These are phyloP conservation scores for Melanotaenia trifasciata DNA, from an alignment of 2,797 vertebrate species.

Conservation along the genomic window DNA sequence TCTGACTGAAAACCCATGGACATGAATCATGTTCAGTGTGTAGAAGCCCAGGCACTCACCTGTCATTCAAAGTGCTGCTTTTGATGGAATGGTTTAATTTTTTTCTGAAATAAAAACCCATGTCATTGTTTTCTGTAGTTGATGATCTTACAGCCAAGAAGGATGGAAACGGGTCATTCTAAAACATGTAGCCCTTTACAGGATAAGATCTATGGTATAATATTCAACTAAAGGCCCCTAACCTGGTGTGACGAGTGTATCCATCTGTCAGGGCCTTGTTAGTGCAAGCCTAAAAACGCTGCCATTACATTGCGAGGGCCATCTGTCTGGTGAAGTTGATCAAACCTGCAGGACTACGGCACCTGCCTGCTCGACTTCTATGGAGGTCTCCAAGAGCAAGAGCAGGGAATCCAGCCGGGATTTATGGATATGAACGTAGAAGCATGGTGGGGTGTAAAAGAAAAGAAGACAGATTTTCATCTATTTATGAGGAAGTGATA, in stretches of 20 bases:
- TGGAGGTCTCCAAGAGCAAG: conserved; percentile 40
- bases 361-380: not conserved
- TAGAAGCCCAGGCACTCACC: not conserved
- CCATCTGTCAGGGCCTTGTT: not conserved
- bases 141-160: not conserved
- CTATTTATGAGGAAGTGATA: conserved; percentile 67
- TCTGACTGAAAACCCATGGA: not conserved
- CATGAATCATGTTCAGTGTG: not conserved
- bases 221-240: not conserved
- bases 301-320: not conserved
- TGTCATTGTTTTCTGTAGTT: not conserved
- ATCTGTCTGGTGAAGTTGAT: not conserved
- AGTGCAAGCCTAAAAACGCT: not conserved
- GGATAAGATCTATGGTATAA: not conserved
- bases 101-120: not conserved
- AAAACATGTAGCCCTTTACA: not conserved
- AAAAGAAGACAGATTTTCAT: conserved; percentile 63
- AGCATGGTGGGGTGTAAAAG: conserved; percentile 63
- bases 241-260: not conserved
- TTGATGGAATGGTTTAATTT: not conserved
- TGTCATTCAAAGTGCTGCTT: not conserved
- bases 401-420: conserved; percentile 59
- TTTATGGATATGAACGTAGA: conserved; percentile 66
- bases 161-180: not conserved
- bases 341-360: not conserved